Evolutionary conservation across 2,113 vertebrate genomes (phyloP).

Genomic region (Marcusenius ussheri): DNA sequence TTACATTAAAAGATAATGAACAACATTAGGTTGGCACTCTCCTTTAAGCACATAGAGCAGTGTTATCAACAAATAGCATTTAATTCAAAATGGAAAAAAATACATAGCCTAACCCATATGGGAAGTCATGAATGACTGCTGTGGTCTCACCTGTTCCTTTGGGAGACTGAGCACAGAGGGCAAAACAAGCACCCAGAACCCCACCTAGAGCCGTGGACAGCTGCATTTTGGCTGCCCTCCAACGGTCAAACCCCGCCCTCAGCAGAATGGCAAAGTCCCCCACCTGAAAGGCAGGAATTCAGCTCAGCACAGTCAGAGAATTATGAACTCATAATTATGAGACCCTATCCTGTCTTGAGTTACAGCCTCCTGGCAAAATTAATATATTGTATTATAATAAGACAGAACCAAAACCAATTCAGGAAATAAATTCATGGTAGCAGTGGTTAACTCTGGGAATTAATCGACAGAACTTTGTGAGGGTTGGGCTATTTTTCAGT

Average conservation of each 20-base stretch:
- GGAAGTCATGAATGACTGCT: neutral
- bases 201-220: slow-evolving; percentile 85
- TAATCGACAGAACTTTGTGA: neutral
- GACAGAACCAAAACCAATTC: neutral
- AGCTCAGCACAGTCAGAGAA: neutral
- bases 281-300: slow-evolving; percentile 59
- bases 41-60: neutral
- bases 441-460: neutral
- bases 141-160: slow-evolving; percentile 75
- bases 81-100: neutral
- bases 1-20: neutral
- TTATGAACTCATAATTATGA: neutral
- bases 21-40: neutral
- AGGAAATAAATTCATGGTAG: neutral
- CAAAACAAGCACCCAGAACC: slow-evolving; percentile 82
- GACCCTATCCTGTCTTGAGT: neutral
- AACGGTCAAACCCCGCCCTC: slow-evolving; percentile 91
- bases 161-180: slow-evolving; percentile 83
- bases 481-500: neutral
- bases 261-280: slow-evolving; percentile 96
- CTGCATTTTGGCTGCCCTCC: slow-evolving; percentile 95
- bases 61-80: neutral
- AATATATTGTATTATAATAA: neutral
- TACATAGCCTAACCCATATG: neutral
- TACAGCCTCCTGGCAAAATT: neutral